Evolutionary conservation across 23 tunicate species (phyloP).

Genomic region (Halocynthia roretzi): DNA sequence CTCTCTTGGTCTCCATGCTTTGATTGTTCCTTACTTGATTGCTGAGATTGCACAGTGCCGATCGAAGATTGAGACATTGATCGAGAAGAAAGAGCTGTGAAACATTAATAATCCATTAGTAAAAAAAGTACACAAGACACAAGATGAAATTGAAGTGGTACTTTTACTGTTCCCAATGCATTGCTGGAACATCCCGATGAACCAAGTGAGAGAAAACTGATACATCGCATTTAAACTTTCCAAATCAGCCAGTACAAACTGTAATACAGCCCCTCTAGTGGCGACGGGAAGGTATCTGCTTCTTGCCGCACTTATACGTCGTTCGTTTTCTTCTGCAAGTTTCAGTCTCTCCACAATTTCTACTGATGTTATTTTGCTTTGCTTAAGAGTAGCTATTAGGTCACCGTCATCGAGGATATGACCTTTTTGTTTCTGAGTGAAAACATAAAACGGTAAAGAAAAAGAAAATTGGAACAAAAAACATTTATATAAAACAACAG

Average conservation of each 20-base stretch:
- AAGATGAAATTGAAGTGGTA: neutral
- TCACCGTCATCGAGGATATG: constrained; percentile 84
- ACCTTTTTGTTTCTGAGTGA: constrained; percentile 72
- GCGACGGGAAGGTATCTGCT: constrained; percentile 86
- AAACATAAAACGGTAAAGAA: too few species aligned
- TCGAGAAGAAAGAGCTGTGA: neutral
- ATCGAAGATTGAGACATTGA: constrained; percentile 13
- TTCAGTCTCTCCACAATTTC: constrained; percentile 53
- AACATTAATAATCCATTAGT: constrained; percentile 5
- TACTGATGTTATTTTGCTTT: constrained; percentile 75
- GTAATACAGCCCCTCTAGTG: constrained; percentile 93
- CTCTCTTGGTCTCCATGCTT: too few species aligned
- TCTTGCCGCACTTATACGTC: constrained; percentile 61
- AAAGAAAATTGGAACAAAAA: too few species aligned
- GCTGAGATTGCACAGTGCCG: constrained; percentile 18
- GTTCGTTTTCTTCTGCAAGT: constrained; percentile 75
- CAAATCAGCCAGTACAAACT: constrained; percentile 80
- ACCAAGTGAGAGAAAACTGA: constrained; percentile 91
- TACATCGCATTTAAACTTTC: constrained; percentile 85
- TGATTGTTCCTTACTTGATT: neutral
- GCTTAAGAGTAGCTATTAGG: constrained; percentile 54
- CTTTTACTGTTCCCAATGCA: constrained; percentile 56
- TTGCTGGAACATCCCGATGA: constrained; percentile 57
- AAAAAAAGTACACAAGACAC: neutral
- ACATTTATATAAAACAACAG: too few species aligned